A percentile compares a stretch with the other conserved stretches of the same genome.
phyloP scores from a whole-genome alignment of 1,140 invertebrate species.

The Pteromalus puparum region DNA sequence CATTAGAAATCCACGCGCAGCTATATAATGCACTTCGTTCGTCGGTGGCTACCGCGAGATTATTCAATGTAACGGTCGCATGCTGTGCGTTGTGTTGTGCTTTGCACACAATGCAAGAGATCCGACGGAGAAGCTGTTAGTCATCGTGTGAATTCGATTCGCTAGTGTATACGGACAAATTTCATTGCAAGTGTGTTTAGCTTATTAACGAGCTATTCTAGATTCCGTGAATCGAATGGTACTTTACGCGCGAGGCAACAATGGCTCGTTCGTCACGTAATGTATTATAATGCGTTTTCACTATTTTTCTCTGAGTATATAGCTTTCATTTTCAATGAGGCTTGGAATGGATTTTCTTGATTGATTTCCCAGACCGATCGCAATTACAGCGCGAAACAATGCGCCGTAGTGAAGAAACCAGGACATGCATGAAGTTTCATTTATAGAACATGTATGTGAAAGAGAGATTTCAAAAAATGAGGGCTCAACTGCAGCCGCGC shows the following conservation, averaged over 20 bases:
- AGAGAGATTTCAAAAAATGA: too few relatives aligned
- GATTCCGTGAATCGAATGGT: background rate
- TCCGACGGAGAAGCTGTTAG: background rate
- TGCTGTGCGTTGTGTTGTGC: background rate
- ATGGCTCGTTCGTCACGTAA: background rate
- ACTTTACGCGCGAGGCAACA: background rate
- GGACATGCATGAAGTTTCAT: too few relatives aligned
- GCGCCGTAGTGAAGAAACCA: too few relatives aligned
- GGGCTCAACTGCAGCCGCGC: too few relatives aligned
- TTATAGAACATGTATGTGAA: too few relatives aligned
- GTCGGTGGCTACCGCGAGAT: background rate
- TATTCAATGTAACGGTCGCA: background rate
- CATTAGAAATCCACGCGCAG: background rate
- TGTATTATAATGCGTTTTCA: background rate
- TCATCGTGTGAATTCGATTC: background rate
- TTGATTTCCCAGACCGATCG: background rate
- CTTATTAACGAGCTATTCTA: background rate
- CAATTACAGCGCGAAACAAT: too few relatives aligned
- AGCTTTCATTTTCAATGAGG: background rate
- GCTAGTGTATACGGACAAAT: background rate
- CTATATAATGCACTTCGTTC: background rate
- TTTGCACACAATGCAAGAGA: conserved; percentile 29
- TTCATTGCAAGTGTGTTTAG: background rate
- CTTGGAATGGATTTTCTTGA: background rate
- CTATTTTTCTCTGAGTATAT: too few relatives aligned